Conservation (phyloP, 2,888 invertebrate genomes). For the Drosophila recens region DNA sequence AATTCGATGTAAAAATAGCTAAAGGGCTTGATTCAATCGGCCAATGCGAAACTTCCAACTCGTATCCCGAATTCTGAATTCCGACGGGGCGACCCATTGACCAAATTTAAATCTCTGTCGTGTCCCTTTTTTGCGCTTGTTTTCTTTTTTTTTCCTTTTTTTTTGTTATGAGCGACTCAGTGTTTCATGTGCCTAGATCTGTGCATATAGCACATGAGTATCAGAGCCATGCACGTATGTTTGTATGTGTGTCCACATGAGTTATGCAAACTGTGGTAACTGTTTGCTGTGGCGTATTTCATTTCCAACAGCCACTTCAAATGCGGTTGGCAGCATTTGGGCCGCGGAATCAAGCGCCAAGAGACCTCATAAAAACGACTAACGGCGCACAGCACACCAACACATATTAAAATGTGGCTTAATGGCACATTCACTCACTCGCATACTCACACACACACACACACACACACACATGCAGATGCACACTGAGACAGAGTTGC, state of each 20-base stretch:
- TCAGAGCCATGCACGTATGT: background rate
- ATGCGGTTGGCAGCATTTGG: conserved; percentile 79
- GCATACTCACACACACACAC: conserved; percentile 30
- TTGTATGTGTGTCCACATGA: conserved; percentile 41
- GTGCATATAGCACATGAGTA: conserved; percentile 32
- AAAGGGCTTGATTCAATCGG: conserved; percentile 32
- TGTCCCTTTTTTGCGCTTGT: conserved; percentile 23
- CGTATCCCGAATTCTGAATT: conserved; percentile 12
- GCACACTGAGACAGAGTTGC: conserved; percentile 36
- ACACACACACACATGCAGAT: conserved; percentile 16
- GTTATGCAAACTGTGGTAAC: conserved; percentile 72
- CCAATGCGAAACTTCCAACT: conserved; percentile 12
- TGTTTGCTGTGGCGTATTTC: conserved; percentile 70
- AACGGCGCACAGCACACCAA: conserved; percentile 62
- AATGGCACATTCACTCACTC: conserved; percentile 58
- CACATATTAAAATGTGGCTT: conserved; percentile 76
- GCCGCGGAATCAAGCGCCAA: conserved; percentile 81
- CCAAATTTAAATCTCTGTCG: conserved; percentile 70
- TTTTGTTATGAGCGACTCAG: conserved; percentile 9
- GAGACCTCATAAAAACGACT: conserved; percentile 81
- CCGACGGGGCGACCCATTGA: conserved; percentile 76
- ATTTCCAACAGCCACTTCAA: conserved; percentile 78
- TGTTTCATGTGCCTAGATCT: conserved; percentile 12
- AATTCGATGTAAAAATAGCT: conserved; percentile 18
- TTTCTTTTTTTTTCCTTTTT: conserved; percentile 7